Evolutionary conservation across 2,888 invertebrate genomes (phyloP).

Genomic region (Malacosoma neustria): DNA sequence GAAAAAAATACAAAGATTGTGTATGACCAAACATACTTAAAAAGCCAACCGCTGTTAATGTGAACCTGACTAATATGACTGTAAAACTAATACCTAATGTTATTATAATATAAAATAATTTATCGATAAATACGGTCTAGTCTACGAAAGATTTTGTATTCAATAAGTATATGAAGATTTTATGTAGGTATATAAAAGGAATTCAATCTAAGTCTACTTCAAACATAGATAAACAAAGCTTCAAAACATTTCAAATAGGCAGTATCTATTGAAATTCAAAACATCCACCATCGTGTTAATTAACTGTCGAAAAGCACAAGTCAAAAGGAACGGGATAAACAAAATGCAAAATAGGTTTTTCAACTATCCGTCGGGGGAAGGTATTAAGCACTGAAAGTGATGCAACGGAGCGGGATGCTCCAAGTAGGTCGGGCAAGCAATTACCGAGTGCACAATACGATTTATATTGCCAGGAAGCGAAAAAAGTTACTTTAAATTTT

Average conservation of each 20-base stretch:
- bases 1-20: too few relatives aligned
- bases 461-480: background rate
- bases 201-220: background rate
- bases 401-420: background rate
- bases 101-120: too few relatives aligned
- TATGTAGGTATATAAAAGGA: too few relatives aligned
- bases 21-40: too few relatives aligned
- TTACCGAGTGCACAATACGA: background rate
- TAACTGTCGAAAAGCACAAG: background rate
- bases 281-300: background rate
- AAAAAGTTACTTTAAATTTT: too few relatives aligned
- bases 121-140: too few relatives aligned
- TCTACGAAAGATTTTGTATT: too few relatives aligned
- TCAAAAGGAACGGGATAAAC: background rate
- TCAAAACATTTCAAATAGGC: background rate
- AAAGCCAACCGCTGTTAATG: too few relatives aligned
- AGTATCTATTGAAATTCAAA: background rate
- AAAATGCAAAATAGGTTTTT: background rate
- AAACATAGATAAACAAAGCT: background rate
- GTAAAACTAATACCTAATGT: too few relatives aligned
- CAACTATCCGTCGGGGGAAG: background rate
- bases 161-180: too few relatives aligned
- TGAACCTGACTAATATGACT: too few relatives aligned
- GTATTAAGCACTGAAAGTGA: background rate
- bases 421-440: background rate